A percentile compares a stretch with the other conserved stretches of the same genome.
Evolutionary conservation across 2,113 vertebrate genomes (phyloP).

Genomic region (Platichthys stellatus): DNA sequence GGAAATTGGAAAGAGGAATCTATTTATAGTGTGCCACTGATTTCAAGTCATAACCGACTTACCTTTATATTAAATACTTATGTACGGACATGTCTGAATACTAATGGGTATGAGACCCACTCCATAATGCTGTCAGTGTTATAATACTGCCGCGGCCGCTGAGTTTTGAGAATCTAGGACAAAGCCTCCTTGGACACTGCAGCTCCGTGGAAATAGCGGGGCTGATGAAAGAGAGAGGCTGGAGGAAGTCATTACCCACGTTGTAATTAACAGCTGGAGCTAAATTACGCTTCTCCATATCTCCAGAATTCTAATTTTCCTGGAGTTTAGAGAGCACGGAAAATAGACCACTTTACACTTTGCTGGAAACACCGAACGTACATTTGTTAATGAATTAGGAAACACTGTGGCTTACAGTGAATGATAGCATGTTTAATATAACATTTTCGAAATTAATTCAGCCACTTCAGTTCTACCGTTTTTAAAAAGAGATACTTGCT

Average conservation of each 20-base stretch:
- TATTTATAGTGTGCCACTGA: too few relatives aligned
- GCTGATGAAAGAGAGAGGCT: background rate
- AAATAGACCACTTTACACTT: background rate
- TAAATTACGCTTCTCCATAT: constrained; percentile 42
- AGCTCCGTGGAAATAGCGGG: constrained; percentile 1
- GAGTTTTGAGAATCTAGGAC: constrained; percentile 25
- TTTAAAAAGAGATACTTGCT: background rate
- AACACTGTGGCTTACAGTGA: constrained; percentile 13
- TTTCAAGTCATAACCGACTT: background rate
- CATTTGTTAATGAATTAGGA: constrained; percentile 17
- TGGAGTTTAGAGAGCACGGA: constrained; percentile 4
- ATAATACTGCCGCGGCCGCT: background rate
- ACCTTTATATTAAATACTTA: background rate
- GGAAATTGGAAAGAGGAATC: too few relatives aligned
- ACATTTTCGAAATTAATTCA: constrained; percentile 10
- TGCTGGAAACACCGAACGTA: constrained; percentile 2
- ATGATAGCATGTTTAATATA: background rate
- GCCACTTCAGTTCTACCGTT: background rate
- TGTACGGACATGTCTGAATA: background rate
- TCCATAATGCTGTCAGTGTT: background rate
- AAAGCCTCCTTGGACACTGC: constrained; percentile 9
- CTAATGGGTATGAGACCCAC: background rate
- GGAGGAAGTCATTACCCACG: constrained; percentile 25
- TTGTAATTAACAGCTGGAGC: constrained; percentile 44
- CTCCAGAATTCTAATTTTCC: constrained; percentile 44